Evolutionary conservation across 2,797 vertebrate species (phyloP), one percentile per base, ranked within the genome.

Genomic region (Malurus splendens): DNA sequence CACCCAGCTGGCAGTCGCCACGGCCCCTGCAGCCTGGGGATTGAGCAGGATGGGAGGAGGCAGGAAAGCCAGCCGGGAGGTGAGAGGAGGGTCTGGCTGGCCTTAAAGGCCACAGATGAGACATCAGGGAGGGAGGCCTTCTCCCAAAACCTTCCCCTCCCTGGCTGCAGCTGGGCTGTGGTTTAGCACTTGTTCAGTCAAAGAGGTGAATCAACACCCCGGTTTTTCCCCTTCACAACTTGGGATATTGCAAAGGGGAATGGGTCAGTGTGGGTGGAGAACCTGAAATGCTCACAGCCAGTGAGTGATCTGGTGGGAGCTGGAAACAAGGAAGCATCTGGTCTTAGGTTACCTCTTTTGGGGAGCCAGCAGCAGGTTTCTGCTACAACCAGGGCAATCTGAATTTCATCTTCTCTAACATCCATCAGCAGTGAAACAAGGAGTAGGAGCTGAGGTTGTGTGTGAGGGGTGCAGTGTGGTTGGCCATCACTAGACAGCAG

Each of bases 401-500:
- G 11, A 79, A 36, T 23, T 3, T 3, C 11, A 10, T 44, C 59
- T 84, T 30, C 60, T 87, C 36, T 36, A 51, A 39, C 18, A 15
- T 45, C 56, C 54, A 19, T 38, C 25, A 89, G 38, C 56, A 48
- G 18, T 6, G 3, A 72, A 80, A 45, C n/a, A 36, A 62, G 38
- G 62, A 73, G 47, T 2, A 25, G 57, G 68, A 88, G 36, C 0
- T 47, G 56, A 39, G 56, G 55, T 14, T 32, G 4, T 41, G 64
- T 20, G 16, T 18, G 32, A 79, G 61, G 73, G 57, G n/a, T 65
- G 95, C 90, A 80, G 81, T 92, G 38, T 80, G 60, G 54, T 18
- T n/a, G 42, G 33, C 56, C 62, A 86, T 92, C 96, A 92, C 95
- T 78, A 95, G 97, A 93, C 94, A 94, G 93, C 75, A 95, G 89